These are phyloP conservation scores for Toxostoma redivivum DNA, from an alignment of 2,113 vertebrate species.

Conservation along the genomic window DNA sequence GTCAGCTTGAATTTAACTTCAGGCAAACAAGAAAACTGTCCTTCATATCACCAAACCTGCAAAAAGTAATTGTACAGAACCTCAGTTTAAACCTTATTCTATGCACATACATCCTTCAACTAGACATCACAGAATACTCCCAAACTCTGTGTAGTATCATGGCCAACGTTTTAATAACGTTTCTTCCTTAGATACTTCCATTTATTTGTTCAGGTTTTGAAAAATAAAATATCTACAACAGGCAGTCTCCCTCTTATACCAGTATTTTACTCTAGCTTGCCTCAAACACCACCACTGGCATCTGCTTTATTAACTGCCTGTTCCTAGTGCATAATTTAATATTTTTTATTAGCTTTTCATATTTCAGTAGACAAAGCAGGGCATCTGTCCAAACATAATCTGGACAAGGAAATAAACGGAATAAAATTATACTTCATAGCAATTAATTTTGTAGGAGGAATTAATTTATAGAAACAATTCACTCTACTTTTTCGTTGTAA, in stretches of 20 bases:
- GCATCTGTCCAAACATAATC: conserved; percentile 15
- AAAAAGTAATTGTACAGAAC: background rate
- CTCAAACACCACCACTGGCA: background rate
- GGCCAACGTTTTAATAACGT: background rate
- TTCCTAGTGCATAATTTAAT: background rate
- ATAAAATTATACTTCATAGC: background rate
- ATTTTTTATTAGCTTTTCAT: conserved; percentile 12
- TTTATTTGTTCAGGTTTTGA: background rate
- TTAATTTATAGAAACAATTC: background rate
- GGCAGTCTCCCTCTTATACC: background rate
- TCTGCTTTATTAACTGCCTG: background rate
- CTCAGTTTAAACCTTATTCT: background rate
- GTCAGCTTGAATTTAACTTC: background rate
- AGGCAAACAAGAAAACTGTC: background rate
- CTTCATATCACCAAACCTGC: background rate
- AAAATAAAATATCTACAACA: background rate
- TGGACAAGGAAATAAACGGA: background rate
- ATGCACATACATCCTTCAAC: background rate
- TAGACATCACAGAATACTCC: background rate
- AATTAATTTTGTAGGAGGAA: conserved; percentile 14
- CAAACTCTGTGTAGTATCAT: background rate
- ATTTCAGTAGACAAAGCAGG: background rate
- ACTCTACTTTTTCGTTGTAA: background rate
- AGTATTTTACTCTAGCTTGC: background rate
- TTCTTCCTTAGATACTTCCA: background rate